phyloP scores from a whole-genome alignment of 1,140 invertebrate species.

The Ctenoplectra terminalis region DNA sequence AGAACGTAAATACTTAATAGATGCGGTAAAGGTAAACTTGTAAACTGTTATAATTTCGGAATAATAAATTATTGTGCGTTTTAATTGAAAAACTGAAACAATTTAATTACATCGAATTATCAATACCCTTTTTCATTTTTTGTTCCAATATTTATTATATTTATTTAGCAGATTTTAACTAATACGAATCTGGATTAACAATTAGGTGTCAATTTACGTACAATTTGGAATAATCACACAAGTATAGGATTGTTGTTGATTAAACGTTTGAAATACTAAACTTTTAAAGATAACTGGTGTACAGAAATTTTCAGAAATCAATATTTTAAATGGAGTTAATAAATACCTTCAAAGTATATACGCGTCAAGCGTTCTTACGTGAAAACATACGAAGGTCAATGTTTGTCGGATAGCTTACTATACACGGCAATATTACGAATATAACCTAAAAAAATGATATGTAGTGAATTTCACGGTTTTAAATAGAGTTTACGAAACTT shows the following conservation, averaged over 20 bases:
- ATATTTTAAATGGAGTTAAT: slow-evolving; percentile 22
- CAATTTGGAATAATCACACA: background rate
- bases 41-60: background rate
- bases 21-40: background rate
- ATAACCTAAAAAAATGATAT: slow-evolving; percentile 26
- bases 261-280: background rate
- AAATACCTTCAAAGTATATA: background rate
- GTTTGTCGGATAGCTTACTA: slow-evolving; percentile 15
- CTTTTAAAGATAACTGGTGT: background rate
- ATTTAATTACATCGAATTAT: background rate
- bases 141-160: background rate
- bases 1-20: background rate
- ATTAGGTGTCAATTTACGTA: no score
- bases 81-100: background rate
- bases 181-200: background rate
- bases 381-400: slow-evolving; percentile 46
- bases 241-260: background rate
- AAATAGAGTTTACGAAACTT: background rate
- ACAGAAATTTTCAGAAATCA: slow-evolving; percentile 6
- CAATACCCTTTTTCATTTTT: background rate
- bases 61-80: background rate
- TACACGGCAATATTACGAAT: background rate
- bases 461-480: background rate
- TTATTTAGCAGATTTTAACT: background rate
- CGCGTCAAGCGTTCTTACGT: background rate